Evolutionary conservation across 2,888 invertebrate species (phyloP), one percentile per base, ranked within the genome.

Genomic region (Pegoplata infirma): DNA sequence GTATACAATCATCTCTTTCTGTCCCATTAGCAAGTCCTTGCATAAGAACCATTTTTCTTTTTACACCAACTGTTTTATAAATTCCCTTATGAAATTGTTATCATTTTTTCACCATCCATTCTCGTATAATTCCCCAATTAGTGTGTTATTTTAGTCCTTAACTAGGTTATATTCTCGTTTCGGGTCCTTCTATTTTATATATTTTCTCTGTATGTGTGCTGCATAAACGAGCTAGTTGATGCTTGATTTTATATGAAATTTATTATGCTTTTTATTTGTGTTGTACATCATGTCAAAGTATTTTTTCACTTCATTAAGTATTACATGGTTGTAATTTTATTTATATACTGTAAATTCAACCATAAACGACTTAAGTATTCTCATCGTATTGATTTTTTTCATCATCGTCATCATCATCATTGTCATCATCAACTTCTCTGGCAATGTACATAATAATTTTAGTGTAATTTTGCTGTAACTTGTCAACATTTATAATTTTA

Each of bases 141-240:
- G 75, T 79, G 75, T 79, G 79, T 75, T 79, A 79, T 79, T 74
- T 79, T 68, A 68, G 77, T 47, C 73, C n/a, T 78, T 78, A 78
- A 78, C 73, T 74, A 66, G 78, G 78, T 78, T 74, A 78, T 77
- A 64, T 74, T 55, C 59, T 53, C 69, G 53, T 73, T 74, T 78
- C 14, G 68, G 51, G 21, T 71, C 32, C 10, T 23, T 51, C 8
- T 25, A 46, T 56, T 58, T 53, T 51, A 14, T 72, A 28, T 28
- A 17, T 68, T 32, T 5, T 5, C 28, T 14, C 5, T 59, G 61
- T 67, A 5, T 32, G 16, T 49, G 8, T 6, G 36, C 40, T n/a
- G 25, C 32, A n/a, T n/a, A n/a, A n/a, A n/a, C n/a, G n/a, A n/a
- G n/a, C n/a, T n/a, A n/a, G n/a, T n/a, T n/a, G n/a, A n/a, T 67